A percentile compares a stretch with the other conserved stretches of the same genome.
Conservation (phyloP, 2,888 invertebrate species). For the Cataglyphis cursor region DNA sequence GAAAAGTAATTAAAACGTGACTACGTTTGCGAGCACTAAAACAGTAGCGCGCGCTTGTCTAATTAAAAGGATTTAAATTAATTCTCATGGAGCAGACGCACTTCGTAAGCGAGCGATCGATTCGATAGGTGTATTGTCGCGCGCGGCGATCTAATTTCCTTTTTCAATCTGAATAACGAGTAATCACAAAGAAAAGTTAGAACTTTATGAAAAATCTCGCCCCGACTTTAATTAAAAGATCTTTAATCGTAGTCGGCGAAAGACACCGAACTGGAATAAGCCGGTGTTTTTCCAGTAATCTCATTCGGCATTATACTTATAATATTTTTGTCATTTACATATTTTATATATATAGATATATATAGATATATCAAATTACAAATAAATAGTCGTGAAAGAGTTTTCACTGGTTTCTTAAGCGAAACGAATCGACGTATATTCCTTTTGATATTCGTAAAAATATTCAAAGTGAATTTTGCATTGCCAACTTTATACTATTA, state of each 20-base stretch:
- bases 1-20: constrained; percentile 76
- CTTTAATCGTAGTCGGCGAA: constrained; percentile 50
- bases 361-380: neutral
- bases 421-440: neutral
- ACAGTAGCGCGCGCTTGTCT: constrained; percentile 54
- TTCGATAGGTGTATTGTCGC: constrained; percentile 50
- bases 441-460: constrained; percentile 10
- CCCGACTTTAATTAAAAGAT: constrained; percentile 65
- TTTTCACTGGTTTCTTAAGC: neutral
- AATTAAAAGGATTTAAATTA: constrained; percentile 74
- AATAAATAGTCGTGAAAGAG: constrained; percentile 10
- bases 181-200: constrained; percentile 53
- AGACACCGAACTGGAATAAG: constrained; percentile 33
- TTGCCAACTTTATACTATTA: constrained; percentile 32
- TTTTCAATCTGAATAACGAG: constrained; percentile 41
- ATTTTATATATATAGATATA: neutral
- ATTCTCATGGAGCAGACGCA: constrained; percentile 60
- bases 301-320: constrained; percentile 2
- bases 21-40: constrained; percentile 61
- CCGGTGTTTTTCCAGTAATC: constrained; percentile 34
- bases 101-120: constrained; percentile 17
- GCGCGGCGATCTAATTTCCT: constrained; percentile 44
- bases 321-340: constrained; percentile 47
- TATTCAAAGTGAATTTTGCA: neutral
- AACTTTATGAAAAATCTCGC: constrained; percentile 50